Evolutionary conservation across 1,140 invertebrate genomes (phyloP).

Genomic region (Drosophila pallidifrons): DNA sequence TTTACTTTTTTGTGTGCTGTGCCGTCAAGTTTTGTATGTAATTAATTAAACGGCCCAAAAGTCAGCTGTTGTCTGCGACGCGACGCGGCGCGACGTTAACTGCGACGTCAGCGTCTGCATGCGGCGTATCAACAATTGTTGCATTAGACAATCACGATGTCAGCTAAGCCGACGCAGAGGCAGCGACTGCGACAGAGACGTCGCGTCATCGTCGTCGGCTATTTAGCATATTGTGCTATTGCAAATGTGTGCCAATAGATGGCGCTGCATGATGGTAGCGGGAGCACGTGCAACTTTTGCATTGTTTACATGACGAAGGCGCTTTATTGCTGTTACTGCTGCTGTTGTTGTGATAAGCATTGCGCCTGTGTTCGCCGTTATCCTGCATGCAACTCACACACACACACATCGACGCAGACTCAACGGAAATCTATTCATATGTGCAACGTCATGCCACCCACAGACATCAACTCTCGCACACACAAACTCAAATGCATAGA

Average conservation of each 20-base stretch:
- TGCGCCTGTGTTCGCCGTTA: slow-evolving; percentile 43
- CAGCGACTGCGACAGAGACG: slow-evolving; percentile 32
- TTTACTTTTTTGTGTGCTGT: slow-evolving; percentile 36
- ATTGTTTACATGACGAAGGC: slow-evolving; percentile 76
- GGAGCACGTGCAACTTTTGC: slow-evolving; percentile 77
- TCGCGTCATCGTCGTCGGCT: slow-evolving; percentile 43
- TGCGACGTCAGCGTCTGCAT: slow-evolving; percentile 48
- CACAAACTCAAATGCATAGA: background rate
- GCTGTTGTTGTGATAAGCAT: slow-evolving; percentile 34
- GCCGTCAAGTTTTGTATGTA: slow-evolving; percentile 59
- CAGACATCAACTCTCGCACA: slow-evolving; percentile 21
- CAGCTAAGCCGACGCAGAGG: slow-evolving; percentile 44
- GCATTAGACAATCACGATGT: slow-evolving; percentile 66
- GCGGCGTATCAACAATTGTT: slow-evolving; percentile 61
- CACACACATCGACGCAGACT: slow-evolving; percentile 22
- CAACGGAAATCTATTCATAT: slow-evolving; percentile 13
- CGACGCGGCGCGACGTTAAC: slow-evolving; percentile 36
- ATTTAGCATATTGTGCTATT: slow-evolving; percentile 71
- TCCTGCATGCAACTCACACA: slow-evolving; percentile 56
- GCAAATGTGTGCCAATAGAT: slow-evolving; percentile 80
- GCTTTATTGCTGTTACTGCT: slow-evolving; percentile 37
- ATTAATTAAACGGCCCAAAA: slow-evolving; percentile 78
- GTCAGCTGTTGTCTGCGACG: slow-evolving; percentile 67
- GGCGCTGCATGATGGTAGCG: slow-evolving; percentile 67
- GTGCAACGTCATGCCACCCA: slow-evolving; percentile 32